A percentile compares a stretch with the other conserved stretches of the same genome.
Evolutionary conservation across 2,797 vertebrate species (phyloP).

Genomic region (Artibeus lituratus): DNA sequence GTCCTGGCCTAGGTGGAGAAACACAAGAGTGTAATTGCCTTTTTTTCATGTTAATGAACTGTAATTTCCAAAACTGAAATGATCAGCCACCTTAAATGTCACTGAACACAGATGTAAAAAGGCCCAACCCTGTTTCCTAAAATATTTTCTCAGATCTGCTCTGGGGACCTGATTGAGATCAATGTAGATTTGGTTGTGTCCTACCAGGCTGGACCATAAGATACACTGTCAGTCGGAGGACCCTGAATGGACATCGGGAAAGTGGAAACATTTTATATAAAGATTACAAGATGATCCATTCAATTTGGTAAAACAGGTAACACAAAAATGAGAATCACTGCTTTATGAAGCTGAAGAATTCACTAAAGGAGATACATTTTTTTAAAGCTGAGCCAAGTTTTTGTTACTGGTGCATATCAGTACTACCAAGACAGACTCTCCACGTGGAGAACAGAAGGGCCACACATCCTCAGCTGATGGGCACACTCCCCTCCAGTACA

Average conservation of each 20-base stretch:
- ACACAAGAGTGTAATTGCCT: not conserved
- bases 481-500: not conserved
- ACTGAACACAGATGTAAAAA: not conserved
- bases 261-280: conserved; percentile 7
- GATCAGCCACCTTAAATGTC: not conserved
- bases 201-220: not conserved
- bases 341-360: conserved; percentile 14
- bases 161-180: not conserved
- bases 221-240: not conserved
- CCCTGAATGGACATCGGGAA: not conserved
- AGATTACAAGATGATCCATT: not conserved
- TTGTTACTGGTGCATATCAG: not conserved
- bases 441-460: not conserved
- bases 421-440: not conserved
- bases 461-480: too few species aligned
- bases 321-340: not conserved
- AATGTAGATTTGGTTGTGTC: not conserved
- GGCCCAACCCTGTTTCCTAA: not conserved
- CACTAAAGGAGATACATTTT: not conserved
- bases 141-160: not conserved
- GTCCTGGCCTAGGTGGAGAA: not conserved
- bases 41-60: not conserved
- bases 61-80: not conserved
- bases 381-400: conserved; percentile 26
- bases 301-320: not conserved